These are phyloP conservation scores for Epinotia brunnichana DNA, from an alignment of 2,888 invertebrate genomes.

Conservation along the genomic window DNA sequence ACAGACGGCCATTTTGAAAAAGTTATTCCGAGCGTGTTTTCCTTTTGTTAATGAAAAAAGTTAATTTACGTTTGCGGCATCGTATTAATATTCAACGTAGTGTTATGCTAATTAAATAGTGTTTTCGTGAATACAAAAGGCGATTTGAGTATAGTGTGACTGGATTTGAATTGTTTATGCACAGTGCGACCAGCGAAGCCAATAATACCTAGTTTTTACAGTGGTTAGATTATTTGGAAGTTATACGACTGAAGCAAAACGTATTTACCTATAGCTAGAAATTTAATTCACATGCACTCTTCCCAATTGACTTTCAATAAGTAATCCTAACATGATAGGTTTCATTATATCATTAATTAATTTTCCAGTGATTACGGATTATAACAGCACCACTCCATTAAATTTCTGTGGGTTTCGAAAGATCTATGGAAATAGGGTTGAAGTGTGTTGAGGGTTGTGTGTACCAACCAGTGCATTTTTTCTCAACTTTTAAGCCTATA, in stretches of 20 bases:
- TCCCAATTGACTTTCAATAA: too few species aligned
- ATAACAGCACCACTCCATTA: too few species aligned
- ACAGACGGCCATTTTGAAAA: conserved; percentile 45
- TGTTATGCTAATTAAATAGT: conserved; percentile 4
- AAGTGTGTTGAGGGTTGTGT: too few species aligned
- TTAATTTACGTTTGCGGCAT: neutral
- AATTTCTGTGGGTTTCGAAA: too few species aligned
- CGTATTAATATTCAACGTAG: conserved; percentile 1
- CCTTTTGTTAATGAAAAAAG: neutral
- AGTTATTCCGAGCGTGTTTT: conserved; percentile 22
- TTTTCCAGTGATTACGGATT: too few species aligned
- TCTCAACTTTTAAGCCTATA: too few species aligned
- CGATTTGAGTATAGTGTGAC: neutral
- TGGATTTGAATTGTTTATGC: neutral
- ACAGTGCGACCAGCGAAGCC: neutral
- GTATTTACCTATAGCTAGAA: too few species aligned
- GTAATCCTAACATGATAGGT: too few species aligned
- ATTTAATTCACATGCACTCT: too few species aligned
- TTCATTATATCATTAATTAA: too few species aligned
- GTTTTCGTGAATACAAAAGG: conserved; percentile 2
- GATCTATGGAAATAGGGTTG: too few species aligned
- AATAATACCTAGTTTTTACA: neutral
- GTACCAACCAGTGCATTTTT: too few species aligned
- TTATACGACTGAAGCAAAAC: neutral
- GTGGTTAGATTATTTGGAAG: neutral